Conservation (phyloP, 2,797 vertebrate genomes). For the Lacerta viridis region DNA sequence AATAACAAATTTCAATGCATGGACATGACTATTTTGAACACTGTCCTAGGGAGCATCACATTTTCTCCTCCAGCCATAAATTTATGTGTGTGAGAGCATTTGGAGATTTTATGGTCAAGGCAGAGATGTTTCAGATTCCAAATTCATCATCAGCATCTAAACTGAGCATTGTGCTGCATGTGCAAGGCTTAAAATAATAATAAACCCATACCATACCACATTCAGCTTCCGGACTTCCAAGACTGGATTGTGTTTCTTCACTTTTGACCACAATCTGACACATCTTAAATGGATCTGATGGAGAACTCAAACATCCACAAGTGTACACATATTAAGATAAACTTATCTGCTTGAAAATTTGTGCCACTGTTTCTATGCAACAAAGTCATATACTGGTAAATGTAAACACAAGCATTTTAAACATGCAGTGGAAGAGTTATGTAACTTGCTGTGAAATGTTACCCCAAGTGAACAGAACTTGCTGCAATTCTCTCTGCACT, state of each 20-base stretch:
- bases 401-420: not conserved
- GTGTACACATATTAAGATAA: no score
- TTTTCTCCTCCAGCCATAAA: not conserved
- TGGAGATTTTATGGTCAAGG: not conserved
- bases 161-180: not conserved
- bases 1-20: not conserved
- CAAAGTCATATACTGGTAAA: not conserved
- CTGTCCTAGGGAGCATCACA: not conserved
- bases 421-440: not conserved
- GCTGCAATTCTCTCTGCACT: not conserved
- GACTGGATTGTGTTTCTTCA: not conserved
- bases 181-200: not conserved
- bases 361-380: not conserved
- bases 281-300: not conserved
- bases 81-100: not conserved
- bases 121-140: not conserved
- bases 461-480: not conserved
- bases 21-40: not conserved
- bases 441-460: not conserved
- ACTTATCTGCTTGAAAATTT: not conserved
- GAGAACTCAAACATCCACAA: not conserved
- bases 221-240: no score
- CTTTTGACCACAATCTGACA: not conserved
- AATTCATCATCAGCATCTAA: slow-evolving; percentile 1
- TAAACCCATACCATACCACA: not conserved